Conservation (phyloP, 2,113 vertebrate genomes). For the Myotis lucifugus region DNA sequence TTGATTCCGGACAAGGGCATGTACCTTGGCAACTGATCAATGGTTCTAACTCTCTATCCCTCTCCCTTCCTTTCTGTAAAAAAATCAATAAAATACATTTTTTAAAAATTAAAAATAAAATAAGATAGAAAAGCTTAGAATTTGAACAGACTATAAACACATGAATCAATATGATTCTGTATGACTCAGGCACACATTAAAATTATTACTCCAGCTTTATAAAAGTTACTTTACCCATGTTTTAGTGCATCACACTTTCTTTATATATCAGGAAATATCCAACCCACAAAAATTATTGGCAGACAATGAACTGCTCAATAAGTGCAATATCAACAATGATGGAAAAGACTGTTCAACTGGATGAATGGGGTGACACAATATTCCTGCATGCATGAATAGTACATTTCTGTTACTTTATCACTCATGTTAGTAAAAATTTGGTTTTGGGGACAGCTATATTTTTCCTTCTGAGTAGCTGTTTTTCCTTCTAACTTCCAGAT, state of each 20-base stretch:
- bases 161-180: not conserved
- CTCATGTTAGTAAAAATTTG: not conserved
- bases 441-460: not conserved
- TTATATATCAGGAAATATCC: not conserved
- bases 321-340: not conserved
- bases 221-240: conserved; percentile 25
- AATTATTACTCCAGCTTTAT: conserved; percentile 2
- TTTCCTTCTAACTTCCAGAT: conserved; percentile 35
- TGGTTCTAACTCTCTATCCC: too few species aligned
- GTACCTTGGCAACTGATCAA: too few species aligned
- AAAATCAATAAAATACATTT: too few species aligned
- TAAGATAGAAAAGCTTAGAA: conserved; percentile 10
- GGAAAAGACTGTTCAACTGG: not conserved
- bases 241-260: not conserved
- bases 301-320: not conserved
- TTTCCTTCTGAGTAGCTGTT: conserved; percentile 5
- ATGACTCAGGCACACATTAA: not conserved
- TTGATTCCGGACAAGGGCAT: too few species aligned
- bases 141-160: conserved; percentile 30
- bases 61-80: too few species aligned
- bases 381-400: not conserved
- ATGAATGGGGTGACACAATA: not conserved
- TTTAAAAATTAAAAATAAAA: not conserved
- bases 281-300: not conserved
- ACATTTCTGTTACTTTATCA: not conserved